These are phyloP conservation scores for Lepeophtheirus nordmannii DNA, from an alignment of 2,888 invertebrate genomes.

Conservation along the genomic window DNA sequence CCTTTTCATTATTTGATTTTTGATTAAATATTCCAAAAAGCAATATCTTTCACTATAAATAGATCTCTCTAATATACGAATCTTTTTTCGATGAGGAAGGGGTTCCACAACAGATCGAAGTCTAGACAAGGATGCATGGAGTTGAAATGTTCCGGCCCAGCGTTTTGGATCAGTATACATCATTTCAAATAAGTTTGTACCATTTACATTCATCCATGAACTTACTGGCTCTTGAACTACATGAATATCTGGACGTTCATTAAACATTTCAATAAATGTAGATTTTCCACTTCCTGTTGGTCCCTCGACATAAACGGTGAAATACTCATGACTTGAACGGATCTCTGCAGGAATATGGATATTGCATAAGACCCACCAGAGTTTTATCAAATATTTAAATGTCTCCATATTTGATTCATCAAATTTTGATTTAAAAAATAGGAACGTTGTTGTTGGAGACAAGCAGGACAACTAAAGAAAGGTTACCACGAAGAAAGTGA, in stretches of 20 bases:
- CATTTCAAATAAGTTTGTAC: slow-evolving; percentile 40
- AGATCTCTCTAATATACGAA: slow-evolving; percentile 78
- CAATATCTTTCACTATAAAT: slow-evolving; percentile 52
- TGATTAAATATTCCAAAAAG: slow-evolving; percentile 5
- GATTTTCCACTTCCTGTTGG: slow-evolving; percentile 82
- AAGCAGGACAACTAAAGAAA: too few relatives aligned
- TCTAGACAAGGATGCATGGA: slow-evolving; percentile 77
- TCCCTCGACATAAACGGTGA: slow-evolving; percentile 68
- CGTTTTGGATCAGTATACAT: slow-evolving; percentile 69
- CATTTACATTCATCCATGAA: slow-evolving; percentile 15
- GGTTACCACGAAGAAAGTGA: too few relatives aligned
- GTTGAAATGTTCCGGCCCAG: slow-evolving; percentile 76
- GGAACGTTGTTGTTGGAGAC: too few relatives aligned
- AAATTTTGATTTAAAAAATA: too few relatives aligned
- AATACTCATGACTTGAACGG: neutral
- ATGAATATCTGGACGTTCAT: neutral
- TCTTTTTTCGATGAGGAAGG: slow-evolving; percentile 29
- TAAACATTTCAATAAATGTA: slow-evolving; percentile 51
- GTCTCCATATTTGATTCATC: neutral
- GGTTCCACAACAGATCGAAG: slow-evolving; percentile 49
- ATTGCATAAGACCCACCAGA: neutral
- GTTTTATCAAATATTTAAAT: neutral
- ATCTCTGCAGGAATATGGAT: too few relatives aligned
- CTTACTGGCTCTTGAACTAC: slow-evolving; percentile 16
- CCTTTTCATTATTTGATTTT: slow-evolving; percentile 40